Percentiles rank a stretch among this genome's conserved stretches.
These are phyloP conservation scores for Selene dorsalis DNA, from an alignment of 2,797 vertebrate species.

Conservation along the genomic window DNA sequence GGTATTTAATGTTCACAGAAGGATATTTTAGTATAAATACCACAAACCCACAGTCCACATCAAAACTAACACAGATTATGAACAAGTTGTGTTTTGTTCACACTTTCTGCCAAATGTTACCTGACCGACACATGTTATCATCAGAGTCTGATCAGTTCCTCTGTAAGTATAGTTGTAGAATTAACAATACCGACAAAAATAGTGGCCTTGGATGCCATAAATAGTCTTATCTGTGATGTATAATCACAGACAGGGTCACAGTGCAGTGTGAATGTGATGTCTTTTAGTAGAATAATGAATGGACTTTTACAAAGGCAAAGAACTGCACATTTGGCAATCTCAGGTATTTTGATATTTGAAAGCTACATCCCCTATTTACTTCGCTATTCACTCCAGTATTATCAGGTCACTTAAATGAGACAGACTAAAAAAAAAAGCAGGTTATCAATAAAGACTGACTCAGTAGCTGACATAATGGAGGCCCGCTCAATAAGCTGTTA, in stretches of 20 bases:
- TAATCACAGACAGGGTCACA: neutral
- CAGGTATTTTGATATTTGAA: constrained; percentile 1
- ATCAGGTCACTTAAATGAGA: neutral
- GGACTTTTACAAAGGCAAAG: neutral
- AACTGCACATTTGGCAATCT: neutral
- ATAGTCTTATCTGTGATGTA: constrained; percentile 1
- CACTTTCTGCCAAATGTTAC: neutral
- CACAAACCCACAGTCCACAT: constrained; percentile 28
- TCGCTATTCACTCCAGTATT: neutral
- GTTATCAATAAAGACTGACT: neutral
- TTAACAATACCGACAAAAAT: neutral
- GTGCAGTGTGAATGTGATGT: neutral
- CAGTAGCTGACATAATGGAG: neutral
- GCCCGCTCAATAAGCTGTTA: neutral
- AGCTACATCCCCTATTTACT: neutral
- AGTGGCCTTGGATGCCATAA: neutral
- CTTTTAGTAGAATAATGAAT: neutral
- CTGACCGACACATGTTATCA: constrained; percentile 14
- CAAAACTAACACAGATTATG: neutral
- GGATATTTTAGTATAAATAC: constrained; percentile 25
- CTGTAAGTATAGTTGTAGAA: neutral
- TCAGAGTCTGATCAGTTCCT: neutral
- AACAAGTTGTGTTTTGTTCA: neutral
- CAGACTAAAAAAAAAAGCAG: neutral
- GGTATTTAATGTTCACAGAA: constrained; percentile 49